phyloP scores from a whole-genome alignment of 2,113 vertebrate species.

The Ariopsis seemanni region DNA sequence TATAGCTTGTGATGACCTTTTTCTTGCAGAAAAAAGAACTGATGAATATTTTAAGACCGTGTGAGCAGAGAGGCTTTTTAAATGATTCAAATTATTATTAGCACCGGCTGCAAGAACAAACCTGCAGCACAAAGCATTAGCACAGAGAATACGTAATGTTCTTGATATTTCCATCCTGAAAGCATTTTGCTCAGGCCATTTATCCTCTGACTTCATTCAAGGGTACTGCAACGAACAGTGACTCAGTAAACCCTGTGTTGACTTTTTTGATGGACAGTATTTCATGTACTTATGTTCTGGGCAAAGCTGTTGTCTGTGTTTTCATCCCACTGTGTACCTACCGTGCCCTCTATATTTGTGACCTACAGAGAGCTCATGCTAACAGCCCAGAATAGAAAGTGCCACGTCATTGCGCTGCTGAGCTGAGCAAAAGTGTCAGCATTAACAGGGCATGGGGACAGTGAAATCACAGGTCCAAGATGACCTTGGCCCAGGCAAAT shows the following conservation, averaged over 20 bases:
- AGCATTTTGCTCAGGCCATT: neutral
- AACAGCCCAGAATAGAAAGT: constrained; percentile 56
- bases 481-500: constrained; percentile 44
- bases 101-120: neutral
- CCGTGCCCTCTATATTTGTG: constrained; percentile 28
- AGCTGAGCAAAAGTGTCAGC: constrained; percentile 26
- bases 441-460: constrained; percentile 18
- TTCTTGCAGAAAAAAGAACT: neutral
- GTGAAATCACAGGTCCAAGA: constrained; percentile 26
- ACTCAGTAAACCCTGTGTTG: neutral
- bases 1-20: neutral
- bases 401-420: constrained; percentile 46
- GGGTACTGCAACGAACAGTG: constrained; percentile 21
- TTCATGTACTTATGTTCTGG: neutral
- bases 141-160: constrained; percentile 4
- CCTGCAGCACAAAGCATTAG: constrained; percentile 1
- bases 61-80: neutral
- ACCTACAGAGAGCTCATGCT: constrained; percentile 39
- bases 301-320: constrained; percentile 22
- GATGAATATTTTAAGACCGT: constrained; percentile 9
- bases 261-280: neutral
- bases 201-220: constrained; percentile 21
- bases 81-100: constrained; percentile 22
- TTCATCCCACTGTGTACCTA: constrained; percentile 27
- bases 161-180: constrained; percentile 18